Conservation (phyloP, 1,140 invertebrate genomes). For the Hylyphantes graminicola region DNA sequence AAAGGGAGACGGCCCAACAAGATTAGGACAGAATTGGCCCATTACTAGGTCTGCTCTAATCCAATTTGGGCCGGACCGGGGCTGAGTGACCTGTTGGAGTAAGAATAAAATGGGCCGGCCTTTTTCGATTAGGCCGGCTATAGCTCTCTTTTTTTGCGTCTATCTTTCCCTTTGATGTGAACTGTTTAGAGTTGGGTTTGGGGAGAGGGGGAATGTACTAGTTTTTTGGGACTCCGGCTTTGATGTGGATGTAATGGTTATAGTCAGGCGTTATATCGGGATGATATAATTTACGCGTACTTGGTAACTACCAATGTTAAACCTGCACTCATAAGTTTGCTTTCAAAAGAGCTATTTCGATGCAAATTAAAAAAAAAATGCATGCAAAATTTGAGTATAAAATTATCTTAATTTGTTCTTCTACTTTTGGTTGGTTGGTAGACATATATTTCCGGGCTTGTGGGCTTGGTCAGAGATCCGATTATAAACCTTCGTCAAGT, state of each 20-base stretch:
- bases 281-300: too few species aligned
- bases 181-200: neutral
- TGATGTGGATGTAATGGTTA: neutral
- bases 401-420: too few species aligned
- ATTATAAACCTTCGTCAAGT: too few species aligned
- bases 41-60: constrained; percentile 59
- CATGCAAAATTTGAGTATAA: too few species aligned
- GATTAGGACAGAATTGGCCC: constrained; percentile 60
- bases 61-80: constrained; percentile 47
- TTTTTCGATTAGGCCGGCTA: constrained; percentile 50
- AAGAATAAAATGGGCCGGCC: constrained; percentile 52
- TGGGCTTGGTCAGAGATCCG: too few species aligned
- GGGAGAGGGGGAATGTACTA: neutral
- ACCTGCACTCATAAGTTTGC: too few species aligned
- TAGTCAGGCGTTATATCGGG: too few species aligned
- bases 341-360: too few species aligned
- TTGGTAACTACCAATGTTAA: too few species aligned
- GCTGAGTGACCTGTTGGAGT: constrained; percentile 56
- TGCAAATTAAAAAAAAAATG: too few species aligned
- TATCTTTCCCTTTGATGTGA: constrained; percentile 4
- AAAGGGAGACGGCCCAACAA: constrained; percentile 38
- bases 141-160: constrained; percentile 8
- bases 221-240: neutral
- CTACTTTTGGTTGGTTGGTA: too few species aligned
- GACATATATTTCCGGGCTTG: too few species aligned